Evolutionary conservation across 2,113 vertebrate species (phyloP).

Genomic region (Piliocolobus tephrosceles): DNA sequence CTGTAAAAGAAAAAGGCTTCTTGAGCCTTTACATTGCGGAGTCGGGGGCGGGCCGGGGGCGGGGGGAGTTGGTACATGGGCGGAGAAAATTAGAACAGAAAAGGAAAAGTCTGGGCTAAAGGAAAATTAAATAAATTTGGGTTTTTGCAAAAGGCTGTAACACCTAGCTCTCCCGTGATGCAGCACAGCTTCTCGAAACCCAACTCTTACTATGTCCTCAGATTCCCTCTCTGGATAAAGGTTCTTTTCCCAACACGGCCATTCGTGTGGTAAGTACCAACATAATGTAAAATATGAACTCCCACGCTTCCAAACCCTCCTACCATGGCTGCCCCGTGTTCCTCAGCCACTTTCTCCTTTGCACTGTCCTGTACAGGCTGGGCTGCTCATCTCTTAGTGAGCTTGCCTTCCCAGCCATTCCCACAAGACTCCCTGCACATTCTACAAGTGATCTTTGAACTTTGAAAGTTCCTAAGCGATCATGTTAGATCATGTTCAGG

Average conservation of each 20-base stretch:
- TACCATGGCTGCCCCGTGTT: neutral
- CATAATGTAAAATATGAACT: neutral
- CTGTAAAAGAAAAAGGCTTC: neutral
- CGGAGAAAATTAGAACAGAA: neutral
- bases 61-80: too few relatives aligned
- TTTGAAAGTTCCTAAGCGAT: too few relatives aligned
- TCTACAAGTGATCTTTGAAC: neutral
- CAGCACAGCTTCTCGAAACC: neutral
- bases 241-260: neutral
- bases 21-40: too few relatives aligned
- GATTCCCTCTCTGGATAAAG: neutral
- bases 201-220: neutral
- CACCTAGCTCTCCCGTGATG: neutral
- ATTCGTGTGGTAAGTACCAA: neutral
- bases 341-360: neutral
- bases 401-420: neutral
- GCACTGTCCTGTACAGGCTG: neutral
- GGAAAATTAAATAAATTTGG: neutral
- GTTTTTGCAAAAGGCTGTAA: neutral
- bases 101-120: neutral
- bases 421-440: neutral
- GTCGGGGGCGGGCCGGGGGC: accelerated
- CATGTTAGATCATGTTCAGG: too few relatives aligned
- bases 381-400: neutral
- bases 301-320: neutral